Percentiles rank a stretch among this genome's conserved stretches.
Evolutionary conservation across 2,888 invertebrate genomes (phyloP).

Genomic region (Pimpla rufipes): DNA sequence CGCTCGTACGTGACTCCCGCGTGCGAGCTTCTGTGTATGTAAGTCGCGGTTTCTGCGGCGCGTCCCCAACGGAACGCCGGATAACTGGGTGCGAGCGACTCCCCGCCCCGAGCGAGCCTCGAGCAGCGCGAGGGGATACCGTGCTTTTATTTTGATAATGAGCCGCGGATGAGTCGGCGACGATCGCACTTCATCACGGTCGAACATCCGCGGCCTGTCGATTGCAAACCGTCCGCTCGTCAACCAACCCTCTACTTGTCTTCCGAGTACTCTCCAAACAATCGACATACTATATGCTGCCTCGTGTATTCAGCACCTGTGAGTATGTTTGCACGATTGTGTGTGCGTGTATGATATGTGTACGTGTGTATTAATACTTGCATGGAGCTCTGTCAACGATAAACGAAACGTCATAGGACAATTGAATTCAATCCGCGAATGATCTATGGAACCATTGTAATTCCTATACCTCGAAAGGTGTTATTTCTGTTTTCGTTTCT

Average conservation of each 20-base stretch:
- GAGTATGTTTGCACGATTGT: neutral
- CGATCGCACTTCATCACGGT: conserved; percentile 65
- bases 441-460: neutral
- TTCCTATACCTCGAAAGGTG: neutral
- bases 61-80: neutral
- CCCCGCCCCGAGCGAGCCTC: conserved; percentile 14
- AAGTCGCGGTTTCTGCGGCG: neutral
- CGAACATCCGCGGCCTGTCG: conserved; percentile 77
- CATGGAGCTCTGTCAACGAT: conserved; percentile 31
- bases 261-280: conserved; percentile 62
- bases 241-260: conserved; percentile 65
- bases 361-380: neutral
- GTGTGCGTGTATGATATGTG: neutral
- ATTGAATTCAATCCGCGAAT: conserved; percentile 13
- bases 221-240: conserved; percentile 77
- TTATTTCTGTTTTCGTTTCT: conserved; percentile 6
- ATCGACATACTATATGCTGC: conserved; percentile 34
- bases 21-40: conserved; percentile 20
- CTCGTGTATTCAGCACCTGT: conserved; percentile 10
- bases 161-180: conserved; percentile 61
- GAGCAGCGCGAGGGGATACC: neutral
- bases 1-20: conserved; percentile 58
- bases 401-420: conserved; percentile 54
- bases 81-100: neutral
- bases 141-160: conserved; percentile 66